Evolutionary conservation across 1,140 invertebrate species (phyloP).

Genomic region (Platyscapa corneri): DNA sequence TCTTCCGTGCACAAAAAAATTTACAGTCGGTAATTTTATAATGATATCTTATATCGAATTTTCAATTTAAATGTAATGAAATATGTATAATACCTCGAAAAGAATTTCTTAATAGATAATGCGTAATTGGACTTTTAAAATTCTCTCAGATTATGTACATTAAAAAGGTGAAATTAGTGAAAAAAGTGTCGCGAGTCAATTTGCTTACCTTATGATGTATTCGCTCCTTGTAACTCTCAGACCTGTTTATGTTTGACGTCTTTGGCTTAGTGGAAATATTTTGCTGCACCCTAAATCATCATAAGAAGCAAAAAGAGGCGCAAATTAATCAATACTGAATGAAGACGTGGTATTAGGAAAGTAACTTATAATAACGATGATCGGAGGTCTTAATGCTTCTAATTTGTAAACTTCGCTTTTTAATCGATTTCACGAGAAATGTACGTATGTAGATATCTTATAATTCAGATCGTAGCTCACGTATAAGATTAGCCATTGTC

Average conservation of each 20-base stretch:
- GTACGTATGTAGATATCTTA: not conserved
- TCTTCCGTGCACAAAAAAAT: no score
- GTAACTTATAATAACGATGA: not conserved
- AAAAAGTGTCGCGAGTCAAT: not conserved
- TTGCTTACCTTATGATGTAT: constrained; percentile 76
- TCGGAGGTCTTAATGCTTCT: not conserved
- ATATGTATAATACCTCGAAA: no score
- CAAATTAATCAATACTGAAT: constrained; percentile 54
- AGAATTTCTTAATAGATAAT: no score
- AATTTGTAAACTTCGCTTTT: not conserved
- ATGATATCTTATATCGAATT: no score
- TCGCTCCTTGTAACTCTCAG: constrained; percentile 79
- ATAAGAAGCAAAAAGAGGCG: constrained; percentile 40
- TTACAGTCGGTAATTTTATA: no score
- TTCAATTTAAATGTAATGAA: no score
- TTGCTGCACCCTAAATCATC: constrained; percentile 71
- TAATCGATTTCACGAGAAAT: not conserved
- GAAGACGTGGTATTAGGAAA: not conserved
- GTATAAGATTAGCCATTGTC: no score
- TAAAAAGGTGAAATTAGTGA: not conserved
- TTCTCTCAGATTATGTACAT: no score
- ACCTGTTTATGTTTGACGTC: constrained; percentile 77
- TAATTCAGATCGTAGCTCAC: not conserved
- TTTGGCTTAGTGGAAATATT: constrained; percentile 75
- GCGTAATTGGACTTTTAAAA: no score